These are phyloP conservation scores for Armadillidium nasatum DNA, from an alignment of 1,140 invertebrate species.

Conservation along the genomic window DNA sequence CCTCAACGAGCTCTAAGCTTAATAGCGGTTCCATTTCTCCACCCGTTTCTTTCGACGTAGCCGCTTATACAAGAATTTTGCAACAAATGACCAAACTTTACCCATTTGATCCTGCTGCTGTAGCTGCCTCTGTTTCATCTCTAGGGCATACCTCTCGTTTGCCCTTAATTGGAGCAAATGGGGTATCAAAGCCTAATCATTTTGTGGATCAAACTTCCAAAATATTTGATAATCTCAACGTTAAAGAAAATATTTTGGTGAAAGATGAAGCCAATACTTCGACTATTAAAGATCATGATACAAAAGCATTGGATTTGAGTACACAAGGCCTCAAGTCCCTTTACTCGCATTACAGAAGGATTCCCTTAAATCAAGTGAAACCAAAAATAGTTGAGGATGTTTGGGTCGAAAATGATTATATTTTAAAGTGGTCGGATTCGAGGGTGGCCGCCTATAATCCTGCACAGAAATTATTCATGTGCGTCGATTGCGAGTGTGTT, in stretches of 20 bases:
- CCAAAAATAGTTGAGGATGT: constrained; percentile 57
- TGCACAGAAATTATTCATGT: constrained; percentile 66
- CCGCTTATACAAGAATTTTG: constrained; percentile 34
- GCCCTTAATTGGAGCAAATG: constrained; percentile 37
- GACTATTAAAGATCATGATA: not conserved
- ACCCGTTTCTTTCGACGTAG: constrained; percentile 33
- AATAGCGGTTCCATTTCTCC: constrained; percentile 31
- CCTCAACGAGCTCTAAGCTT: not conserved
- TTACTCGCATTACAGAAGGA: constrained; percentile 35
- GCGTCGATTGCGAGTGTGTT: constrained; percentile 70
- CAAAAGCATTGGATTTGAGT: constrained; percentile 37
- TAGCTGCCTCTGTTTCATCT: constrained; percentile 38
- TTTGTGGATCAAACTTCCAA: constrained; percentile 6
- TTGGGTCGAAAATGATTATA: constrained; percentile 64
- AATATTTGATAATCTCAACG: constrained; percentile 21
- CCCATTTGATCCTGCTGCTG: constrained; percentile 34
- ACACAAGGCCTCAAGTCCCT: constrained; percentile 41
- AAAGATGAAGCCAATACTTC: constrained; percentile 22
- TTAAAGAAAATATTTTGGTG: not conserved
- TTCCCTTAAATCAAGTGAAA: constrained; percentile 35
- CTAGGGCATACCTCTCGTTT: constrained; percentile 36
- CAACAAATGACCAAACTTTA: constrained; percentile 42
- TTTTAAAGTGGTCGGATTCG: constrained; percentile 63
- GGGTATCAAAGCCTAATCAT: constrained; percentile 26
- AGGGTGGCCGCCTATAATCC: constrained; percentile 68